Evolutionary conservation across 1,140 invertebrate species (phyloP), one percentile per base, ranked within the genome.

Genomic region (Plectrocnemia conspersa): DNA sequence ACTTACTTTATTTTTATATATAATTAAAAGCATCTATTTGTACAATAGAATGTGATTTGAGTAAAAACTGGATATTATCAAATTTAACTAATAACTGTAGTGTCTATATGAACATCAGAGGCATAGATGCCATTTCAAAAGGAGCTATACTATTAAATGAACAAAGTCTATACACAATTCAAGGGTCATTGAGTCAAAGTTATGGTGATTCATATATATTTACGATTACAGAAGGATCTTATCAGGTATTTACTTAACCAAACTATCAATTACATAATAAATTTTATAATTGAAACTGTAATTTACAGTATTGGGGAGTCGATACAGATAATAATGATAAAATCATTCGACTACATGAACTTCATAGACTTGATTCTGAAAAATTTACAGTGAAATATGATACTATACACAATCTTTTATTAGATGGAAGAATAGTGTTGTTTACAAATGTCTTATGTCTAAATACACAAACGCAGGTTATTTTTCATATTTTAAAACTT

Each of bases 121-220:
- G 41, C 9, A 19, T 21, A 44, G 7, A 5, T 22, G 41, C 41
- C 4, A 15, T 24, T 7, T 7, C 16, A 4, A 19, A 22, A 7
- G 41, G 41, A 19, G 41, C 22, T 9, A 19, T 11, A 21, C 4
- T 7, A 10, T 21, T 44, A 18, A 21, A 44, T 24, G 7, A 7
- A 3, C 41, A 7, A 9, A 9, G 13, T 9, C n/a, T 22, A 10
- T 44, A 44, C 18, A 9, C 4, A 19, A 44, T 44, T 4, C 9
- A 24, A 24, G 41, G 41, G 13, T 19, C 4, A 9, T 44, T 44
- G 7, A 6, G 4, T 27, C 29, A 48, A 48, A 48, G 33, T 48
- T 27, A 27, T 21, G 22, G 23, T 33, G 46, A 21, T 33, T 21
- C 27, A 16, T 48, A 48, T 48, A 35, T 48, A 48, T 33, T 33